Evolutionary conservation across 92 coral and sea anemone genomes (phyloP).

Genomic region (Micromussa lordhowensis): DNA sequence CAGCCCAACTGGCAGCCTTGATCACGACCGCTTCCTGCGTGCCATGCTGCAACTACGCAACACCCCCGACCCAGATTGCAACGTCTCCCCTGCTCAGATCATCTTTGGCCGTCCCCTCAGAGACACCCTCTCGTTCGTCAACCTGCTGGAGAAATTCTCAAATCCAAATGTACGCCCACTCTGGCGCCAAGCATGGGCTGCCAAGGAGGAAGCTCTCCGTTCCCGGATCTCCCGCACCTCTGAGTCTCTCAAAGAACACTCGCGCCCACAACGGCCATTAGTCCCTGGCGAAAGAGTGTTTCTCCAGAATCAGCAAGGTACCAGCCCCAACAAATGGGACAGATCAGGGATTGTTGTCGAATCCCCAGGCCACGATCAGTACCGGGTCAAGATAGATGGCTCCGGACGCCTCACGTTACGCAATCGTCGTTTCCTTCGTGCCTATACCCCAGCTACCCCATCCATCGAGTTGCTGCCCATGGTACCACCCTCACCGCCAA

Average conservation of each 20-base stretch:
- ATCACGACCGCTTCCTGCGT: slow-evolving; percentile 68
- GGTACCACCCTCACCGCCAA: slow-evolving; percentile 24
- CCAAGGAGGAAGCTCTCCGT: slow-evolving; percentile 18
- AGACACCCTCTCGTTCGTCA: too few relatives aligned
- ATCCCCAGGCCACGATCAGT: slow-evolving; percentile 69
- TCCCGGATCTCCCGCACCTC: slow-evolving; percentile 5
- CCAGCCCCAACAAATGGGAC: slow-evolving; percentile 72
- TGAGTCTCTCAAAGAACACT: background rate
- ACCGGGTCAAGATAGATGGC: slow-evolving; percentile 68
- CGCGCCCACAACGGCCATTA: background rate
- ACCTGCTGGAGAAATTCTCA: slow-evolving; percentile 27
- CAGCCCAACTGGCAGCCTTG: slow-evolving; percentile 57
- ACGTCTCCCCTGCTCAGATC: background rate
- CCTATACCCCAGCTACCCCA: slow-evolving; percentile 63
- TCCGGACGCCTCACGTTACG: slow-evolving; percentile 64
- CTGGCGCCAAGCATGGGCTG: slow-evolving; percentile 67
- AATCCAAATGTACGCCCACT: slow-evolving; percentile 59
- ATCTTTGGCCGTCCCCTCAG: too few relatives aligned
- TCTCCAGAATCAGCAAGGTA: background rate
- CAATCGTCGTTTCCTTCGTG: slow-evolving; percentile 65
- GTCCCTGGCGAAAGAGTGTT: background rate
- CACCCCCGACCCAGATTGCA: slow-evolving; percentile 44
- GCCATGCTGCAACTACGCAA: too few relatives aligned
- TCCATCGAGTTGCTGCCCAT: slow-evolving; percentile 36
- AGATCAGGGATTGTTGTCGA: slow-evolving; percentile 64